phyloP scores from a whole-genome alignment of 1,140 invertebrate species.

The Hesperophylax magnus region DNA sequence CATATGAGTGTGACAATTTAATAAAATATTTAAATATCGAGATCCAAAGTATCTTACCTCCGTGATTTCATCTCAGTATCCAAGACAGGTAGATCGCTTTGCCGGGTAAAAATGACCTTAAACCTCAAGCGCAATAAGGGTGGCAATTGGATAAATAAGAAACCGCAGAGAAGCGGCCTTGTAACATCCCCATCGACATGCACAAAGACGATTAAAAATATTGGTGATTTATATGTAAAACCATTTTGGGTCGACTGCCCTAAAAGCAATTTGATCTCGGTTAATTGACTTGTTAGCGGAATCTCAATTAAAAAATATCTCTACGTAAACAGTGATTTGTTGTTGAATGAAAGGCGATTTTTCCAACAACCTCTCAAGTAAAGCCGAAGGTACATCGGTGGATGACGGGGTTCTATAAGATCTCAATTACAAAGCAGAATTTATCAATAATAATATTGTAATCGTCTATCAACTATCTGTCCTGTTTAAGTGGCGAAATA shows the following conservation, averaged over 20 bases:
- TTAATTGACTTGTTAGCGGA: constrained; percentile 36
- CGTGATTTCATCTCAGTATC: background rate
- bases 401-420: too few species aligned
- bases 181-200: background rate
- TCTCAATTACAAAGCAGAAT: too few species aligned
- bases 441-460: too few species aligned
- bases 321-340: background rate
- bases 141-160: background rate
- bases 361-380: too few species aligned
- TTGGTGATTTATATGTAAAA: constrained; percentile 43
- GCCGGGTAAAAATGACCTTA: background rate
- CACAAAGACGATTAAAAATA: constrained; percentile 29
- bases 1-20: too few species aligned
- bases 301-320: background rate
- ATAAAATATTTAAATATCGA: too few species aligned
- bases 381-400: too few species aligned
- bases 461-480: too few species aligned
- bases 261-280: constrained; percentile 17
- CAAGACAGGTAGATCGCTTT: background rate
- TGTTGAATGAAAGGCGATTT: background rate
- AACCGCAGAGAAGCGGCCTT: background rate
- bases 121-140: background rate
- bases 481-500: too few species aligned
- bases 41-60: background rate
- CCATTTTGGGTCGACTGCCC: constrained; percentile 20